Evolutionary conservation across 1,140 invertebrate species (phyloP).

Genomic region (Polypedilum pembai): DNA sequence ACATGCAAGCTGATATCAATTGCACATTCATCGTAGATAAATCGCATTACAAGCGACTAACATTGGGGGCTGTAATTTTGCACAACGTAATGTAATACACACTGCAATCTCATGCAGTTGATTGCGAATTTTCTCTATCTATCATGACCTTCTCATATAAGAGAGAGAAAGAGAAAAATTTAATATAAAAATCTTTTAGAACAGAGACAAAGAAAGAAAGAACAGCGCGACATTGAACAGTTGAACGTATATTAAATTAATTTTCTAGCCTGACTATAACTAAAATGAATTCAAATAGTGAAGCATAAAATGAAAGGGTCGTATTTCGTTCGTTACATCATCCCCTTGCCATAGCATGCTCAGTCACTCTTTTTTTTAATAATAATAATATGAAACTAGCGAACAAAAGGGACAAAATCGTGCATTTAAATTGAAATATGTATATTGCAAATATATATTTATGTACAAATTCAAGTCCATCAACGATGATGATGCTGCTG

Average conservation of each 20-base stretch:
- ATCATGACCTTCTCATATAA: not conserved
- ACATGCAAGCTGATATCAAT: not conserved
- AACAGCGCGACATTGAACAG: not conserved
- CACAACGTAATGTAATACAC: slow-evolving; percentile 5
- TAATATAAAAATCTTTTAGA: no score
- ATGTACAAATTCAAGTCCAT: no score
- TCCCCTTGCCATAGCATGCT: no score
- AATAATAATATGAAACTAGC: no score
- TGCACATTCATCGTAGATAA: slow-evolving; percentile 6
- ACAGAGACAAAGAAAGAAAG: not conserved
- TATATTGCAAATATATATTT: no score
- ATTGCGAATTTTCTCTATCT: not conserved
- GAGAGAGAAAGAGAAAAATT: no score
- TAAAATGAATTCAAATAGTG: not conserved
- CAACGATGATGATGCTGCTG: no score
- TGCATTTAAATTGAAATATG: no score
- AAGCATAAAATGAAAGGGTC: not conserved
- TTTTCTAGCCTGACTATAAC: not conserved
- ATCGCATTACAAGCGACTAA: slow-evolving; percentile 1
- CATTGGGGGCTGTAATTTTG: slow-evolving; percentile 15
- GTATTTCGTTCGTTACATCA: not conserved
- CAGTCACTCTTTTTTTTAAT: no score
- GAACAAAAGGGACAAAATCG: no score
- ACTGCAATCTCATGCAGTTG: slow-evolving; percentile 4
- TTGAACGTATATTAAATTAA: not conserved